Conservation (phyloP, 2,113 vertebrate species). For the Rhinopomastus cyanomelas region DNA sequence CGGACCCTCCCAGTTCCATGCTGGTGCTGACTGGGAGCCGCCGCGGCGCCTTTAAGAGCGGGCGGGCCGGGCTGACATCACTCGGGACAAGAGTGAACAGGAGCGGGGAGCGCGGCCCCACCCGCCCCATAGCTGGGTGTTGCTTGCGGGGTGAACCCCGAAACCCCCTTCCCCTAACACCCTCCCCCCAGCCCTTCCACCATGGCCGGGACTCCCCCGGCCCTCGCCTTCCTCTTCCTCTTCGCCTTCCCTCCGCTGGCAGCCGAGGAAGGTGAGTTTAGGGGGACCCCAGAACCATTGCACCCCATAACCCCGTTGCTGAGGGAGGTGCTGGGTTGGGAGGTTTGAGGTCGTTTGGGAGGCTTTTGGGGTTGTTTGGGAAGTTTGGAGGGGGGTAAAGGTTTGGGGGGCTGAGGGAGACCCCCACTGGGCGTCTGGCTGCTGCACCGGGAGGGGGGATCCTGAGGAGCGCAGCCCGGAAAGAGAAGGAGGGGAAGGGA, state of each 20-base stretch:
- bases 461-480: no score
- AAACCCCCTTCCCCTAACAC: constrained; percentile 73
- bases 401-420: no score
- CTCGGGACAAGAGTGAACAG: constrained; percentile 23
- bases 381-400: no score
- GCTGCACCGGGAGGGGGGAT: no score
- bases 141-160: not conserved
- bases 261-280: constrained; percentile 8
- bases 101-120: not conserved
- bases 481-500: no score
- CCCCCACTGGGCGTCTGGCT: no score
- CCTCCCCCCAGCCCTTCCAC: no score
- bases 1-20: constrained; percentile 5
- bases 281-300: no score
- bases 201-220: not conserved
- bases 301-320: not conserved
- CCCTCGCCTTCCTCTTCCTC: not conserved
- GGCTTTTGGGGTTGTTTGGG: not conserved
- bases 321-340: not conserved
- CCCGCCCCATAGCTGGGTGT: not conserved
- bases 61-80: not conserved
- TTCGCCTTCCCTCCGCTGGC: not conserved
- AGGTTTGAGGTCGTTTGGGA: no score
- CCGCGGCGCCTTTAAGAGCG: constrained; percentile 75
- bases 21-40: constrained; percentile 74